Conservation (phyloP, 2,113 vertebrate species). For the Cyanoramphus novaezelandiae region DNA sequence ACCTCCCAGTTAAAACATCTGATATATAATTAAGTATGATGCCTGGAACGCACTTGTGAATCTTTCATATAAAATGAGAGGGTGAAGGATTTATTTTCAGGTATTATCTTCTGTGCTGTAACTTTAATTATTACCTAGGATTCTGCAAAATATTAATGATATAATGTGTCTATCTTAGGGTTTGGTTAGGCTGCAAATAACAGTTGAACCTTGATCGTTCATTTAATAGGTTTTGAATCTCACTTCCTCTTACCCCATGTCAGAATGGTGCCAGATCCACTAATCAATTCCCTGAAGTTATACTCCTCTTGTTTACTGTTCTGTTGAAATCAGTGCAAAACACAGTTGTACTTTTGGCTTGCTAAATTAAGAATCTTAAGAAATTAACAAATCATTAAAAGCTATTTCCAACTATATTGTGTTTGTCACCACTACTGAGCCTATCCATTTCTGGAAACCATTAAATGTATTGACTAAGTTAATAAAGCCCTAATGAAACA, state of each 20-base stretch:
- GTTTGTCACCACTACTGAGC: background rate
- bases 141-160: background rate
- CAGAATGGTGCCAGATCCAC: background rate
- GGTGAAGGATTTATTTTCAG: background rate
- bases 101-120: background rate
- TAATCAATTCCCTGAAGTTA: background rate
- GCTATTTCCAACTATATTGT: background rate
- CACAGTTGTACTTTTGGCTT: background rate
- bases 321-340: background rate
- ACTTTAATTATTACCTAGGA: background rate
- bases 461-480: background rate
- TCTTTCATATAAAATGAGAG: background rate
- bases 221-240: background rate
- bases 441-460: background rate
- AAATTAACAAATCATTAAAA: conserved; percentile 11
- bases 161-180: background rate
- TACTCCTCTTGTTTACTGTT: background rate
- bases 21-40: background rate
- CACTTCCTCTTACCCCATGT: background rate
- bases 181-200: background rate
- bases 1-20: background rate
- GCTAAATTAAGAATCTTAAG: background rate
- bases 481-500: background rate
- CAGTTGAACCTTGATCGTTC: background rate
- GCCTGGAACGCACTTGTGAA: background rate